Percentiles rank a stretch among this genome's conserved stretches.
Conservation (phyloP, 2,113 vertebrate species). For the Penelope pileata region DNA sequence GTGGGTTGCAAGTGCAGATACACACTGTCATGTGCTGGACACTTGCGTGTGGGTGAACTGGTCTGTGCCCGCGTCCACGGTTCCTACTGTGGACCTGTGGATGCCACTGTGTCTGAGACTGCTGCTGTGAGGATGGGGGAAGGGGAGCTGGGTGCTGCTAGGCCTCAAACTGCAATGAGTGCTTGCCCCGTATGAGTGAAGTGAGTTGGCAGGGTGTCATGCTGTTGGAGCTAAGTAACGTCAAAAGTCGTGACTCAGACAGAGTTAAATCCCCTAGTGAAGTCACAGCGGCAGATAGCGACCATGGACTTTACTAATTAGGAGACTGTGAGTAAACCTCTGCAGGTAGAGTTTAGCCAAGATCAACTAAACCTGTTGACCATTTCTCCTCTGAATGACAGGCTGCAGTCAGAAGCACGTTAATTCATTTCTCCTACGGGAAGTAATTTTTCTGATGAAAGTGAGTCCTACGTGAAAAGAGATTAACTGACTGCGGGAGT, state of each 20-base stretch:
- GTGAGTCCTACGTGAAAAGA: background rate
- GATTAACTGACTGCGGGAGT: too few species aligned
- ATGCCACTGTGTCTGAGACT: too few species aligned
- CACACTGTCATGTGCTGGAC: too few species aligned
- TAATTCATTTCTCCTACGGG: background rate
- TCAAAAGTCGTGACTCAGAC: background rate
- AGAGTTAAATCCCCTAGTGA: rapidly evolving
- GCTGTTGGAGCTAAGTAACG: background rate
- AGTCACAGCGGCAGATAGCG: rapidly evolving
- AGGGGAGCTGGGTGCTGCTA: background rate
- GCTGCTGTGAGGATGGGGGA: rapidly evolving
- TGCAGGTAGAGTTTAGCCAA: background rate
- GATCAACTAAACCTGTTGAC: background rate
- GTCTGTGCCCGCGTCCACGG: rapidly evolving
- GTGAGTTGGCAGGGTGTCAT: background rate
- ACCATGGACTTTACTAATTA: background rate
- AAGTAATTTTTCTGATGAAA: background rate
- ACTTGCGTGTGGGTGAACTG: background rate
- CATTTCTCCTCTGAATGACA: background rate
- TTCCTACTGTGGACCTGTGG: background rate
- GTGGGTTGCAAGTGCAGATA: background rate
- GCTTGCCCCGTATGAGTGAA: background rate
- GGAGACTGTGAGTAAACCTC: background rate
- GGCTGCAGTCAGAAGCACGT: background rate
- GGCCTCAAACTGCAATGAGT: rapidly evolving